Percentiles rank a stretch among this genome's conserved stretches.
Conservation (phyloP, 2,888 invertebrate species). For the Fragum fragum region DNA sequence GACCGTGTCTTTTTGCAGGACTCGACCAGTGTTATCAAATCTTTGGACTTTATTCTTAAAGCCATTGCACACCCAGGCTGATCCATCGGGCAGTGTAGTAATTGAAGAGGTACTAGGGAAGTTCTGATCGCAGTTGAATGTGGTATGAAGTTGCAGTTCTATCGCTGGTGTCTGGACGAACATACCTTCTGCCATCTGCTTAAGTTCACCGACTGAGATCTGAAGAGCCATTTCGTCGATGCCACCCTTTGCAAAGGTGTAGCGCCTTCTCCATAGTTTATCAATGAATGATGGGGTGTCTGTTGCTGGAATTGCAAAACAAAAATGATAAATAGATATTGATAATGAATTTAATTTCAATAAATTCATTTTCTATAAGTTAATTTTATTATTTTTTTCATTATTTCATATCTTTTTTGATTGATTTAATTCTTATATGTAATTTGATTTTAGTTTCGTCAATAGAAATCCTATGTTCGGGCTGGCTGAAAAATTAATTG, state of each 20-base stretch:
- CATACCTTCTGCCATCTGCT: constrained; percentile 59
- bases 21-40: constrained; percentile 55
- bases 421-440: too few relatives aligned
- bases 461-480: too few relatives aligned
- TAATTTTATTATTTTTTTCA: too few relatives aligned
- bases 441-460: too few relatives aligned
- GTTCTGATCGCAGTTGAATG: constrained; percentile 59
- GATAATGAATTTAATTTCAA: too few relatives aligned
- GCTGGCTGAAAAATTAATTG: too few relatives aligned
- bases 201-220: constrained; percentile 52
- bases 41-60: constrained; percentile 61
- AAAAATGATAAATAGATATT: too few relatives aligned
- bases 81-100: constrained; percentile 52
- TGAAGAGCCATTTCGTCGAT: constrained; percentile 54
- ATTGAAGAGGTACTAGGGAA: constrained; percentile 50
- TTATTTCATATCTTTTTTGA: too few relatives aligned
- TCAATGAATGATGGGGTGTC: constrained; percentile 62
- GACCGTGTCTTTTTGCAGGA: constrained; percentile 54
- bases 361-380: too few relatives aligned
- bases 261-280: constrained; percentile 60
- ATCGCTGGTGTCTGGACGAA: constrained; percentile 62
- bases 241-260: constrained; percentile 48
- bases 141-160: constrained; percentile 60
- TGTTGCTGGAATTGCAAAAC: too few relatives aligned
- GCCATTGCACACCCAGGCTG: constrained; percentile 64